Base-by-base conservation (phyloP, 2,888 invertebrate genomes). In the Callyntrura sp. region DNA sequence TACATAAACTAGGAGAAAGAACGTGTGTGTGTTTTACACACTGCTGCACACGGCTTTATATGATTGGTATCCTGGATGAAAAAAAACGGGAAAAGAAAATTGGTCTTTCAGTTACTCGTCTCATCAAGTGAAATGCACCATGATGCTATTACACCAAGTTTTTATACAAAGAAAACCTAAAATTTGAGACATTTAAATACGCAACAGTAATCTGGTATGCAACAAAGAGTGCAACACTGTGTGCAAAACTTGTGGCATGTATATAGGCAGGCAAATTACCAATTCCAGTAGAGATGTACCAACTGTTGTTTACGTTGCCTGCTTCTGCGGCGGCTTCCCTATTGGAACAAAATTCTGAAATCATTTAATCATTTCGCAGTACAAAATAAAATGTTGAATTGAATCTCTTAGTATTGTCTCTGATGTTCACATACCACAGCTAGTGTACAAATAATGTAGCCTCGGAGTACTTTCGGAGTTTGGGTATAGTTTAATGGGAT, bases 11-110 rank as follows among this genome's bases (percentile, higher is more conserved):
- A 14, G 14, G n/a, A 70, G 28, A 70, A n/a, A 35, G 1, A 73
- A 48, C 20, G 57, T 25, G 45, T 43, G 51, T 17, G 62, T 76
- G 45, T 62, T 85, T 85, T 35, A 76, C 45, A 60, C 35, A 9
- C 4, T 51, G 25, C 20, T 51, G 25, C 25, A 20, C 12, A 14
- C 28, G 65, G 45, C n/a, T n/a, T n/a, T n/a, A n/a, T n/a, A 35
- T 35, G 68, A 17, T 51, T 23, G 9, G 23, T 76, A 48, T 51
- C 45, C 20, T 0, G 12, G 57, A 55, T 14, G 17, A 25, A 60
- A 45, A 48, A 20, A 70, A 28, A 28, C 20, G n/a, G 25, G 20
- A 60, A 11, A 45, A 20, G 57, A 78, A 65, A 79, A 17, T 81
- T 35, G 35, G 35, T 35, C 35, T 35, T 6, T 6, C 6, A 6